Evolutionary conservation across 2,888 invertebrate species (phyloP), one percentile per base, ranked within the genome.

Genomic region (Heliothis peltigera): DNA sequence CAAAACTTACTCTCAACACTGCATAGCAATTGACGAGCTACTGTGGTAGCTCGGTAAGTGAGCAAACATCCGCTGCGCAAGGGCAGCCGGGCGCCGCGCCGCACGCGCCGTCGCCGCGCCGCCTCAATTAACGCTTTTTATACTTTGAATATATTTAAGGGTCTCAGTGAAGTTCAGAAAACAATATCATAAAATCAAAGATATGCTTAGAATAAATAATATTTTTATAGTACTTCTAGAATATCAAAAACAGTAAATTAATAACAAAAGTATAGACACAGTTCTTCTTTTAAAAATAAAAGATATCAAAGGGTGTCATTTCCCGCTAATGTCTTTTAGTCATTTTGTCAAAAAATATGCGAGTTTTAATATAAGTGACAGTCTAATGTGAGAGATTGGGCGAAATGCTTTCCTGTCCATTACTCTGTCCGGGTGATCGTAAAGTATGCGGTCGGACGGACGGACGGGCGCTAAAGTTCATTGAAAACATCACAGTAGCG

Each of bases 351-450:
- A 43, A 73, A 80, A 70, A 60, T 77, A 73, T 80, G 67, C 58
- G 54, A 17, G 19, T 49, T 68, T 73, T 53, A 70, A 64, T 61
- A 76, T 56, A 68, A 61, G 42, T 68, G 74, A 65, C 74, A 55
- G 64, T 32, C 49, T 74, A 74, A 79, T 77, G 74, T 71, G 18
- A 66, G 69, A 77, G 71, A 79, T 77, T 77, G 78, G 68, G 46
- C 47, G 49, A 68, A 79, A 77, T 74, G 80, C 63, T 75, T 79
- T 79, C 80, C 79, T 80, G 80, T 51, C 71, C 64, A 69, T 77
- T 80, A 66, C 47, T 63, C 64, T 52, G 63, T 79, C 80, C 1
- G 22, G 61, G 32, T 44, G 54, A 46, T 75, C 78, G 42, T 80
- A 70, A 77, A 80, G 48, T 56, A 64, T 71, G 55, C 49, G 57